Percentiles rank a stretch among this genome's conserved stretches.
Conservation (phyloP, 1,140 invertebrate genomes). For the Rhynchophorus ferrugineus region DNA sequence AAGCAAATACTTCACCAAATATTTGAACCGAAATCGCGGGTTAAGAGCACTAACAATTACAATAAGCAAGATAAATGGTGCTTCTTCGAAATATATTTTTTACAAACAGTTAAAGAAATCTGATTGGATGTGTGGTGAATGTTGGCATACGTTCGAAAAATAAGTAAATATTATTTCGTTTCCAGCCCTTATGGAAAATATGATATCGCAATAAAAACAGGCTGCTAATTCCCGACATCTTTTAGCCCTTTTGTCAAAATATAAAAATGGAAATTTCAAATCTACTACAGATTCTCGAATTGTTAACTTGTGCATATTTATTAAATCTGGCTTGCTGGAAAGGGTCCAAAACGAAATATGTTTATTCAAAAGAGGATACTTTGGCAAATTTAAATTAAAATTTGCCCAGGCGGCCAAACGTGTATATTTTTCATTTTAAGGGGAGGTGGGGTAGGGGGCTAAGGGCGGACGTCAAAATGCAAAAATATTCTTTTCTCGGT, state of each 20-base stretch:
- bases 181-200: neutral
- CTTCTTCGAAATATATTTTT: too few species aligned
- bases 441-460: too few species aligned
- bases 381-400: slow-evolving; percentile 33
- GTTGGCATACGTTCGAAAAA: too few species aligned
- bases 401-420: slow-evolving; percentile 17
- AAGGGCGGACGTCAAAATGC: slow-evolving; percentile 14
- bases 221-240: slow-evolving; percentile 10
- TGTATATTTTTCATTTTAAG: slow-evolving; percentile 22
- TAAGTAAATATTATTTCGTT: slow-evolving; percentile 1
- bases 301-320: slow-evolving; percentile 33
- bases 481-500: slow-evolving; percentile 21
- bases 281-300: slow-evolving; percentile 35
- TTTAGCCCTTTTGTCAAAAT: slow-evolving; percentile 13
- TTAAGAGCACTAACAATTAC: too few species aligned
- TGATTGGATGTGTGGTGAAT: too few species aligned
- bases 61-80: too few species aligned
- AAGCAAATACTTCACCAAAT: too few species aligned
- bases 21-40: too few species aligned
- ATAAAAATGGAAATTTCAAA: slow-evolving; percentile 34
- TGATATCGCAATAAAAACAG: slow-evolving; percentile 11
- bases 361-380: slow-evolving; percentile 34
- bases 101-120: too few species aligned
- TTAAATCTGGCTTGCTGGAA: slow-evolving; percentile 24
- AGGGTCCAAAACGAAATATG: slow-evolving; percentile 31